These are phyloP conservation scores for Hofmannophila pseudospretella DNA, from an alignment of 2,888 invertebrate genomes.

Conservation along the genomic window DNA sequence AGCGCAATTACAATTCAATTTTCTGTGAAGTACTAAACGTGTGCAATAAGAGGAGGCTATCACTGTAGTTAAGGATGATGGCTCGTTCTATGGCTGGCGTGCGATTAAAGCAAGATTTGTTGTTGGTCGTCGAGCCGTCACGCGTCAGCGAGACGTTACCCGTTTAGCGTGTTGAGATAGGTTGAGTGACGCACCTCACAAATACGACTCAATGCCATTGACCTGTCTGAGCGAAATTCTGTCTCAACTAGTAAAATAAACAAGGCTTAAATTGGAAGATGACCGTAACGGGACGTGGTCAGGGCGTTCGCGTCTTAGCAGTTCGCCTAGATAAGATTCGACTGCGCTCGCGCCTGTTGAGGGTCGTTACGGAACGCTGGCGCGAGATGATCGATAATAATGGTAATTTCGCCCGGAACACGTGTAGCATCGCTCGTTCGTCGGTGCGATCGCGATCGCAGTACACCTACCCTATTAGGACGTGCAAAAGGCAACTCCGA, in stretches of 20 bases:
- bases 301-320: conserved; percentile 23
- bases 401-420: conserved; percentile 71
- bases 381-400: conserved; percentile 76
- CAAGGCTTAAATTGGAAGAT: conserved; percentile 44
- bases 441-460: conserved; percentile 57
- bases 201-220: conserved; percentile 17
- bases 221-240: conserved; percentile 18
- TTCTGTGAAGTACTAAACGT: conserved; percentile 47
- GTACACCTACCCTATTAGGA: conserved; percentile 63
- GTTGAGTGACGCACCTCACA: conserved; percentile 16
- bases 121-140: conserved; percentile 27
- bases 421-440: conserved; percentile 67
- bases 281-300: conserved; percentile 46
- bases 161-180: conserved; percentile 25
- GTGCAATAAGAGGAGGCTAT: conserved; percentile 28
- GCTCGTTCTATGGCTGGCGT: conserved; percentile 24
- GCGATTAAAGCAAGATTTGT: conserved; percentile 42
- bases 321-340: conserved; percentile 52
- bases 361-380: conserved; percentile 68
- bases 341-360: conserved; percentile 58
- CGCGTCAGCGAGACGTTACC: neutral
- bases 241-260: conserved; percentile 41
- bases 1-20: conserved; percentile 68
- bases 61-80: conserved; percentile 28
- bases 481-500: conserved; percentile 49